These are phyloP conservation scores for Campopleginae sp. DNA, from an alignment of 2,888 invertebrate genomes.

Conservation along the genomic window DNA sequence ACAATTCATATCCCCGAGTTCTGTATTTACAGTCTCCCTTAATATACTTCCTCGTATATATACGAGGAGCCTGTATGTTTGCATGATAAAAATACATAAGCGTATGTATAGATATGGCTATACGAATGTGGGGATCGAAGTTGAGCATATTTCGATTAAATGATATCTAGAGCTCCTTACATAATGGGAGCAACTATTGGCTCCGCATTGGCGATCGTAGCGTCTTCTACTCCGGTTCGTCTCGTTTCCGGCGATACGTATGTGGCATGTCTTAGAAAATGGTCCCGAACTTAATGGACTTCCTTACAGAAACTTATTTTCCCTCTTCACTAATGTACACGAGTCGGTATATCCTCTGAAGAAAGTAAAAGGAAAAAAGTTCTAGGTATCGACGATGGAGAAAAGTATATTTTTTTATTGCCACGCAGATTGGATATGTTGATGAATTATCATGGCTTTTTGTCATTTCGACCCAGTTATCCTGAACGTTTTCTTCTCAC, in stretches of 20 bases:
- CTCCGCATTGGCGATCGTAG: conserved; percentile 34
- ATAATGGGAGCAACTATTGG: conserved; percentile 31
- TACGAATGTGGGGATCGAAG: not conserved
- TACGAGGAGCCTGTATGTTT: not conserved
- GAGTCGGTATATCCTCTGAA: conserved; percentile 30
- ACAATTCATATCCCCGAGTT: conserved; percentile 68
- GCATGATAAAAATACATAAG: conserved; percentile 1
- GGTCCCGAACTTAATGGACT: conserved; percentile 63
- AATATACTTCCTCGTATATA: not conserved
- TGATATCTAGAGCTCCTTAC: conserved; percentile 41
- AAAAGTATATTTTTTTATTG: conserved; percentile 26
- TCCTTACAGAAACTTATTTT: conserved; percentile 62
- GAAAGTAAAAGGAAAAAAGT: conserved; percentile 14
- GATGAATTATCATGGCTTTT: conserved; percentile 61
- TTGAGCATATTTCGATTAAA: conserved; percentile 47
- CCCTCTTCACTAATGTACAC: conserved; percentile 44
- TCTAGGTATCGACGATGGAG: conserved; percentile 3
- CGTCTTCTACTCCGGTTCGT: conserved; percentile 28
- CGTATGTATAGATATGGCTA: not conserved
- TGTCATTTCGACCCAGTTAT: conserved; percentile 49
- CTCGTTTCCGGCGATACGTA: conserved; percentile 36
- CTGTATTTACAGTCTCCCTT: conserved; percentile 2
- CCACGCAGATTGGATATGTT: conserved; percentile 38
- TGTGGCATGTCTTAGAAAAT: conserved; percentile 56
- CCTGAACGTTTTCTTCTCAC: conserved; percentile 46